Evolutionary conservation across 1,140 invertebrate genomes (phyloP), one percentile per base, ranked within the genome.

Genomic region (Drosophila aff.): DNA sequence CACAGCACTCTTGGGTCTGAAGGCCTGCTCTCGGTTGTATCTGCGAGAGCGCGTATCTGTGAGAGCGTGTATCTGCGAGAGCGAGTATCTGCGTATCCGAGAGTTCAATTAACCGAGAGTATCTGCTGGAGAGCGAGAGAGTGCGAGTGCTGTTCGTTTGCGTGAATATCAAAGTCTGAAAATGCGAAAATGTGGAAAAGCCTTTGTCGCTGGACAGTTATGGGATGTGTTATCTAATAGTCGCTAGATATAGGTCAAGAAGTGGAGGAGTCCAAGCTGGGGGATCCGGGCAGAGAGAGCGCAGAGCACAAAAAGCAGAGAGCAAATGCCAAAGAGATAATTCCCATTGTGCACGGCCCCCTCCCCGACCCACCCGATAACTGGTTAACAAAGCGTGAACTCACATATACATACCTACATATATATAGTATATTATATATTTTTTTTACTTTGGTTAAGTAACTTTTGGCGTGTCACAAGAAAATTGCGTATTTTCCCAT

Each of bases 281-380:
- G 23, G 6, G 49, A 74, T 59, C 28, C 26, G 18, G 7, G 43
- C 10, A 43, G 18, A 61, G 15, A 46, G 31, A 41, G 47, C 47
- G 26, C 33, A 1, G 33, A 36, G 33, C 41, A 13, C 26, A 23
- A 11, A 46, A 40, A 33, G 21, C 23, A 58, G 40, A 46, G 58
- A 53, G 40, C 31, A n/a, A 66, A 57, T 67, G 55, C 74, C 73
- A 66, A 77, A 67, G 74, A 67, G 53, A 76, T 67, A 69, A 55
- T 28, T 58, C 65, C 28, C 52, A 43, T 52, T 52, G 38, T 44
- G 21, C 33, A 11, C 36, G 5, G 50, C n/a, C 40, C 26, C 5
- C 26, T 6, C 31, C 15, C 11, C n/a, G 15, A 28, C 61, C 15
- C 26, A 26, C 13, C 63, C 36, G 53, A 73, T 59, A 73, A 72